Conservation (phyloP, 2,797 vertebrate species). For the Spinus pinus region DNA sequence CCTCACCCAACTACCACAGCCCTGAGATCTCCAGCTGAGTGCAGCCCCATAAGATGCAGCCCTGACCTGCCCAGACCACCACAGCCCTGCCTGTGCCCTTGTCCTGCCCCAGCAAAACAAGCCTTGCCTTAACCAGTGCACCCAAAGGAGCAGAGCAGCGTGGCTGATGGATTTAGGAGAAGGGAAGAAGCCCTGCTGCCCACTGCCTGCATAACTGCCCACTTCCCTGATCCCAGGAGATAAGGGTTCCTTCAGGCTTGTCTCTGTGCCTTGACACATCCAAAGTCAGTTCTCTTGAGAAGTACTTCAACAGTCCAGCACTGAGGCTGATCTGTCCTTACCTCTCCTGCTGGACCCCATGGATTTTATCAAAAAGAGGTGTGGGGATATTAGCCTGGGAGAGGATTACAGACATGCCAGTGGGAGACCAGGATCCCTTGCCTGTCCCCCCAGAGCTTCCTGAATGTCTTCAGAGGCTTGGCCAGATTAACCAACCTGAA, state of each 20-base stretch:
- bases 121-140: background rate
- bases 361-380: background rate
- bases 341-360: background rate
- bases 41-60: background rate
- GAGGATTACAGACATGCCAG: background rate
- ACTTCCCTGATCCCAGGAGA: background rate
- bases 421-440: background rate
- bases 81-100: accelerated
- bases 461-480: background rate
- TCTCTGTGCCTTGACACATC: background rate
- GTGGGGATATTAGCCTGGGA: background rate
- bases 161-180: background rate
- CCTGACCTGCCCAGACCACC: background rate
- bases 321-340: background rate
- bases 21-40: background rate
- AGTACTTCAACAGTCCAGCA: background rate
- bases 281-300: background rate
- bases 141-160: background rate
- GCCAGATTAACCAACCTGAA: background rate
- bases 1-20: accelerated
- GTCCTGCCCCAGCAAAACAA: background rate
- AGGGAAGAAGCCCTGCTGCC: background rate
- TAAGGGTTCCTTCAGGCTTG: background rate
- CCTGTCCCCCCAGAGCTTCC: accelerated
- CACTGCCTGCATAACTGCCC: background rate